Evolutionary conservation across 2,797 vertebrate genomes (phyloP), one percentile per base, ranked within the genome.

Genomic region (Squalus acanthias): DNA sequence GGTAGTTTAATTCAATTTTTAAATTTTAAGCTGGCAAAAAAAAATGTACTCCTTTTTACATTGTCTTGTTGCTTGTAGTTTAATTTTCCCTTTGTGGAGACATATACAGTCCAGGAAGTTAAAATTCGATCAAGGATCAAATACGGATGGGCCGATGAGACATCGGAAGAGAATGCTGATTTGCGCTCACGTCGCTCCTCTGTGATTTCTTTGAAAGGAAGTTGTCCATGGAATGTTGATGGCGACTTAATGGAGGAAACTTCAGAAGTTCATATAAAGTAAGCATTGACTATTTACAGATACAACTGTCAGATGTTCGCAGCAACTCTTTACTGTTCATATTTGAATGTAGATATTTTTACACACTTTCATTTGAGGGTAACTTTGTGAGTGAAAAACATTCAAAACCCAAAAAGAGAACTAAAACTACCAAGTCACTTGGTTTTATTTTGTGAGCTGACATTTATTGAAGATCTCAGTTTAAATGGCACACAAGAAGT

Each of bases 41-140:
- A 20, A 76, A 0, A 26, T 22, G 69, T 70, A 69, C 12, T 6
- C 10, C 3, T 72, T 57, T 76, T 33, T 76, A n/a, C 50, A 74
- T 74, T 95, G 29, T 95, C 29, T 95, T 72, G 26, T 57, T 95
- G 10, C 50, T 53, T 95, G 70, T 98, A 99, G 99, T 99, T 99
- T 97, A 98, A 96, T 97, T 99, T 99, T 98, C 98, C 99, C 74
- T 99, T 99, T 96, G 98, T 99, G 97, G 99, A 99, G 97, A 98
- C 98, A 0, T 98, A 98, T 74, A 97, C 97, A 0, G 98, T 99
- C 96, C 97, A 97, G 96, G 98, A 98, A 69, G 98, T 99, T 96
- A 99, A 97, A 97, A 97, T 99, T 92, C 96, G 97, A 0, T 98
- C 97, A 0, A 97, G 63, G 70, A 97, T 96, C 22, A 96, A 89